Evolutionary conservation across 2,888 invertebrate genomes (phyloP).

Genomic region (Ephialtes manifestator): DNA sequence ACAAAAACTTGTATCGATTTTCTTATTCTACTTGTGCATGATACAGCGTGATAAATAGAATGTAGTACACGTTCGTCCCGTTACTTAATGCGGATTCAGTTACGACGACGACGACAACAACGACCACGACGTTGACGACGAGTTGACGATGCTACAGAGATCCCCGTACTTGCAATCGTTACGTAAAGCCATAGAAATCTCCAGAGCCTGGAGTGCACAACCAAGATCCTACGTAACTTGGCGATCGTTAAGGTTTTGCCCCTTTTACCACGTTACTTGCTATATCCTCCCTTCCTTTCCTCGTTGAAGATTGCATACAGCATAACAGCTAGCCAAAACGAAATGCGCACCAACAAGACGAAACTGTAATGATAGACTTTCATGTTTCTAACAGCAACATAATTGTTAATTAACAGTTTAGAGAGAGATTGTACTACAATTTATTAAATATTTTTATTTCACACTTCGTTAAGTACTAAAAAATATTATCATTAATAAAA

Average conservation of each 20-base stretch:
- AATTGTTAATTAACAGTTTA: constrained; percentile 33
- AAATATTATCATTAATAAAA: too few relatives aligned
- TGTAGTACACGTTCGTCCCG: constrained; percentile 39
- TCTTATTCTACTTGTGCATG: not conserved
- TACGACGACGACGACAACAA: constrained; percentile 44
- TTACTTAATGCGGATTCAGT: constrained; percentile 53
- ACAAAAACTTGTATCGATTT: constrained; percentile 17
- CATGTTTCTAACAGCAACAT: constrained; percentile 17
- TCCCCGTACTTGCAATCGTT: constrained; percentile 39
- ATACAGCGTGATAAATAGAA: constrained; percentile 51
- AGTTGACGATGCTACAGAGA: constrained; percentile 57
- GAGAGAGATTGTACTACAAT: not conserved
- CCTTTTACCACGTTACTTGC: constrained; percentile 13
- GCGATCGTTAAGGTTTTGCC: constrained; percentile 54
- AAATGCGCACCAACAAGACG: not conserved
- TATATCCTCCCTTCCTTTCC: constrained; percentile 23
- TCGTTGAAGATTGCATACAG: constrained; percentile 28
- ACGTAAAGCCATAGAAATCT: constrained; percentile 64
- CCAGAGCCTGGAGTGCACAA: constrained; percentile 43
- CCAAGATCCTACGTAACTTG: constrained; percentile 58
- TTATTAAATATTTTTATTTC: not conserved
- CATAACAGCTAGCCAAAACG: not conserved
- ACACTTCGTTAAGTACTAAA: not conserved
- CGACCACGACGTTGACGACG: constrained; percentile 38
- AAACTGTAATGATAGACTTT: constrained; percentile 37